Base-by-base conservation (phyloP, 2,888 invertebrate genomes). In the Amphimallon solstitiale region DNA sequence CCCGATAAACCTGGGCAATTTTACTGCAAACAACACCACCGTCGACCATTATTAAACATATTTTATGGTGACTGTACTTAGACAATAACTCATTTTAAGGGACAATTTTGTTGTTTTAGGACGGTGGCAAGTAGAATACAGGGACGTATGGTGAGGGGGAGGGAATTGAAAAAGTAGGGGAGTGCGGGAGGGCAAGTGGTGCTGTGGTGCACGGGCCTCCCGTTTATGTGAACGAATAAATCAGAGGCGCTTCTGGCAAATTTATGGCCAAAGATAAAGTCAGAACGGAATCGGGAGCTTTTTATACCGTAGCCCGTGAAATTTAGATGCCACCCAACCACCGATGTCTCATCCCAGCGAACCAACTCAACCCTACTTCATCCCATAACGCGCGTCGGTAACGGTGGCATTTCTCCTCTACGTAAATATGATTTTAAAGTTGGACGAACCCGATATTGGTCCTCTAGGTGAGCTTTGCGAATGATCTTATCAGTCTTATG, bases 211-310 rank as follows among this genome's bases (percentile, higher is more conserved):
- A 62, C 71, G 71, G 73, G 70, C 73, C 29, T 72, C 77, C 76
- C 81, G 80, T 82, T 82, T 82, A 82, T 81, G 80, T 80, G 81
- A 79, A 80, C 81, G 79, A 79, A 83, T 83, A 83, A 83, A 83
- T 83, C 83, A 83, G 82, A 77, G 80, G 80, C 80, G 82, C 81
- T 82, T 82, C 82, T 83, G 82, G 81, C 82, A 81, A 83, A 83
- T 83, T 83, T 83, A 83, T 83, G 77, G 81, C 78, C 56, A 78
- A 74, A 82, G 83, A 83, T 83, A 83, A 83, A 82, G 83, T 82
- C 82, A 81, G 71, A 78, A 80, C 80, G 77, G 81, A 80, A 81
- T 80, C 80, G 81, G 79, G 56, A 78, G 82, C 80, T 83, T 83
- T 83, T 82, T 82, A 83, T 81, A 81, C 79, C 78, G 79, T 56